A percentile compares a stretch with the other conserved stretches of the same genome.
phyloP scores from a whole-genome alignment of 2,797 vertebrate species.

The Brachymystax lenok region DNA sequence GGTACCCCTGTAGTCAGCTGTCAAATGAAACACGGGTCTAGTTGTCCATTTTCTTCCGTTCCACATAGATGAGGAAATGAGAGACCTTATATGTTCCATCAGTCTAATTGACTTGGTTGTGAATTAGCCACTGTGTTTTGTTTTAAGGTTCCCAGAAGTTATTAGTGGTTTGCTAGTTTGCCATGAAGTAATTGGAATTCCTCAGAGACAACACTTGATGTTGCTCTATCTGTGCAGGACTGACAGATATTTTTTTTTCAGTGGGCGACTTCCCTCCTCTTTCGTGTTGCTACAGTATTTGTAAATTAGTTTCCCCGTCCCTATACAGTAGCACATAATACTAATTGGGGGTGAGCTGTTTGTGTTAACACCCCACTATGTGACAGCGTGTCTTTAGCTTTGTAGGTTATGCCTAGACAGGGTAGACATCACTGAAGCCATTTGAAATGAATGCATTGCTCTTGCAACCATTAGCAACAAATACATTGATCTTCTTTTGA shows the following conservation, averaged over 20 bases:
- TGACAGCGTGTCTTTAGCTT: conserved; percentile 62
- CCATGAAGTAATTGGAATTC: conserved; percentile 77
- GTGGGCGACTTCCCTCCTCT: conserved; percentile 69
- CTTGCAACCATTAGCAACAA: conserved; percentile 57
- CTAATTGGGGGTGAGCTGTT: conserved; percentile 74
- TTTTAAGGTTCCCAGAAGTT: conserved; percentile 74
- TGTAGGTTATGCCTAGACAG: background rate
- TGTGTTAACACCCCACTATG: conserved; percentile 71
- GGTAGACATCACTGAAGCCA: conserved; percentile 68
- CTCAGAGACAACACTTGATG: conserved; percentile 55
- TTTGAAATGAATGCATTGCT: conserved; percentile 66
- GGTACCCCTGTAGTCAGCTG: conserved; percentile 66
- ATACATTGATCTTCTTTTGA: conserved; percentile 66
- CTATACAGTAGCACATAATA: conserved; percentile 67
- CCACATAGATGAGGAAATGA: conserved; percentile 15
- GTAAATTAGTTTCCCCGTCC: conserved; percentile 71
- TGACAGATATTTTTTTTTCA: conserved; percentile 69
- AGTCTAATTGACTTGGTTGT: conserved; percentile 77
- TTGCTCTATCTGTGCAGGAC: conserved; percentile 59
- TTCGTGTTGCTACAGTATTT: conserved; percentile 73
- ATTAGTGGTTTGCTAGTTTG: conserved; percentile 73
- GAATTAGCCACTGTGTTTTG: conserved; percentile 78
- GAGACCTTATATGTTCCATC: conserved; percentile 71
- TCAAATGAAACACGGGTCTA: conserved; percentile 59
- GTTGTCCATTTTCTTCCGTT: conserved; percentile 43